Evolutionary conservation across 2,797 vertebrate species (phyloP), one percentile per base, ranked within the genome.

Genomic region (Coracias cyanogaster): DNA sequence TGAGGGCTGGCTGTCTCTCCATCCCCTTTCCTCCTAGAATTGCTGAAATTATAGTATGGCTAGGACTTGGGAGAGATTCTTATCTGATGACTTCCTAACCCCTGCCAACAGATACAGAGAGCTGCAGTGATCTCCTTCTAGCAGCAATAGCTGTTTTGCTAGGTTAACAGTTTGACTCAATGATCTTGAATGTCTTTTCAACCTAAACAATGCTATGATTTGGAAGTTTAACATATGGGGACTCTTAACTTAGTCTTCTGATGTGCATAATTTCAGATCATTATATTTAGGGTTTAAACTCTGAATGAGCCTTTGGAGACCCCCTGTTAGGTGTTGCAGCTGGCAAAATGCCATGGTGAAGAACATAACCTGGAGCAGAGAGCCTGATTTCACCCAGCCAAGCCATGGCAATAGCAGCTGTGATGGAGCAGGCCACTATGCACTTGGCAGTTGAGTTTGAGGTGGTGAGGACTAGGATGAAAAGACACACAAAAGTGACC

Each of bases 371-470:
- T 21, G 28, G 33, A 45, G 25, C 33, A 54, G 35, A 54, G 41
- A 43, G 11, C 28, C 33, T 61, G 20, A 9, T 54, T 90, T 69
- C 51, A 52, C 11, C n/a, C 9, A 49, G 21, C 15, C 41, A 25
- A 84, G 31, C 25, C 4, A 2, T 22, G 48, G 39, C 61, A 60
- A 43, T 6, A 58, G 65, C 46, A 62, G 31, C 61, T 82, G 5
- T 41, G 66, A 49, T 41, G 48, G 39, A 67, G 52, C 20, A 65
- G 55, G 55, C 35, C 6, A 5, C 49, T 43, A 1, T 2, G 6
- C 1, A 7, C 51, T 26, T 0, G 0, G 31, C 31, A 39, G 28
- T 29, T 46, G 66, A 1, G 2, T 55, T 18, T n/a, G 29, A 84
- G 16, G 10, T 35, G 49, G 20, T 35, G 46, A 78, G 33, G 24